phyloP scores from a whole-genome alignment of 1,140 invertebrate genomes.

The Nasonia vitripennis region DNA sequence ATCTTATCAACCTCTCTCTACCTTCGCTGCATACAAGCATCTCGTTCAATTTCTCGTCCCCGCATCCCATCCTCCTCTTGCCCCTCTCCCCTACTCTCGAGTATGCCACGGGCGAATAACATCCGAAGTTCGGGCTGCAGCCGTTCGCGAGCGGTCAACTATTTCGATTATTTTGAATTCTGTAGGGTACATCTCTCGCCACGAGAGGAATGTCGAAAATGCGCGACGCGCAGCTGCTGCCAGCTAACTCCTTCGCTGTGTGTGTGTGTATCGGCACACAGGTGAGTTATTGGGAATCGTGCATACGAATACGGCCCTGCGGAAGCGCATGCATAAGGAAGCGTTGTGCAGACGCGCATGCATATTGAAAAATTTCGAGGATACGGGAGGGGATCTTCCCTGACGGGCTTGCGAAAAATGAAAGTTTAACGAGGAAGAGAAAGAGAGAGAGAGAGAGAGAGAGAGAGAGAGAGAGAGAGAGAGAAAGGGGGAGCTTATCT shows the following conservation, averaged over 20 bases:
- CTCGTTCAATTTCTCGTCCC: too few relatives aligned
- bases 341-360: neutral
- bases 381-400: too few relatives aligned
- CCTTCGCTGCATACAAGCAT: neutral
- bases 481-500: too few relatives aligned
- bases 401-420: too few relatives aligned
- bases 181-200: slow-evolving; percentile 7
- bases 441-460: too few relatives aligned
- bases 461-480: too few relatives aligned
- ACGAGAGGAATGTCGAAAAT: slow-evolving; percentile 28
- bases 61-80: neutral
- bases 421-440: neutral
- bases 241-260: neutral
- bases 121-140: neutral
- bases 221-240: neutral
- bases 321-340: neutral
- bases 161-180: slow-evolving; percentile 42
- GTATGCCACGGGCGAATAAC: neutral
- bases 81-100: neutral
- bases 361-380: neutral
- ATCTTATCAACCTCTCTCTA: slow-evolving; percentile 7
- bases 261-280: neutral
- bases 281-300: neutral
- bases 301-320: neutral
- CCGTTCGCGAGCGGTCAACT: slow-evolving; percentile 3